phyloP scores from a whole-genome alignment of 2,888 invertebrate genomes.

The Steinernema hermaphroditum region DNA sequence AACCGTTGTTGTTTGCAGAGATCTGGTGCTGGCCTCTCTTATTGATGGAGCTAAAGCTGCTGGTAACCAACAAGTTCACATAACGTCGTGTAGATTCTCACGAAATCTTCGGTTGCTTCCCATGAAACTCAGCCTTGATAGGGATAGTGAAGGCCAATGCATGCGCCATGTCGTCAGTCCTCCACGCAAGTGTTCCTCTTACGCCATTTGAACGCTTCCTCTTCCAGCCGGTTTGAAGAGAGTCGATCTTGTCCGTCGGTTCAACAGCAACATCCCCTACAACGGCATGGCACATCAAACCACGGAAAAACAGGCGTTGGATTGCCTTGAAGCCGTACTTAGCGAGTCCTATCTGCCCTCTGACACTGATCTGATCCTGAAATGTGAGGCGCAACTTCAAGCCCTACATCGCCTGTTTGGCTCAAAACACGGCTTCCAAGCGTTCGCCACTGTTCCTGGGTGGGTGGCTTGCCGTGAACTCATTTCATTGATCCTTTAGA shows the following conservation, averaged over 20 bases:
- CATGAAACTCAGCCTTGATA: conserved; percentile 81
- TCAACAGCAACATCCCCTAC: conserved; percentile 96
- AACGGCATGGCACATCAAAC: conserved; percentile 93
- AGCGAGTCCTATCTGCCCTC: conserved; percentile 70
- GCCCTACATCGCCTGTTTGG: conserved; percentile 88
- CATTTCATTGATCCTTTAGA: conserved; percentile 69
- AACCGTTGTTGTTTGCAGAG: conserved; percentile 72
- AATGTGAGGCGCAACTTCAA: conserved; percentile 86
- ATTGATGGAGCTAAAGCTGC: conserved; percentile 94
- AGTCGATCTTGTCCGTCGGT: conserved; percentile 84
- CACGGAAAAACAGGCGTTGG: conserved; percentile 90
- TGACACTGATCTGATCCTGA: conserved; percentile 73
- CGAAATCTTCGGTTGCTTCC: conserved; percentile 87
- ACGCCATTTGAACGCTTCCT: background rate
- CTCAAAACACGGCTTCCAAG: conserved; percentile 94
- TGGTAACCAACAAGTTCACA: conserved; percentile 80
- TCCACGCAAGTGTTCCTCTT: conserved; percentile 49
- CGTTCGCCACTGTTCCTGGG: conserved; percentile 68
- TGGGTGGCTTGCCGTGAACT: conserved; percentile 33
- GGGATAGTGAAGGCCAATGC: conserved; percentile 89
- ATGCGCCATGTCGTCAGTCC: conserved; percentile 74
- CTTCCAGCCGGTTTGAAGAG: conserved; percentile 72
- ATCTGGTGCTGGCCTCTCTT: conserved; percentile 89
- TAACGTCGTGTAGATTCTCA: conserved; percentile 74
- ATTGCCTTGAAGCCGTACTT: conserved; percentile 83